Conservation (phyloP, 2,888 invertebrate genomes). For the Drosophila recens region DNA sequence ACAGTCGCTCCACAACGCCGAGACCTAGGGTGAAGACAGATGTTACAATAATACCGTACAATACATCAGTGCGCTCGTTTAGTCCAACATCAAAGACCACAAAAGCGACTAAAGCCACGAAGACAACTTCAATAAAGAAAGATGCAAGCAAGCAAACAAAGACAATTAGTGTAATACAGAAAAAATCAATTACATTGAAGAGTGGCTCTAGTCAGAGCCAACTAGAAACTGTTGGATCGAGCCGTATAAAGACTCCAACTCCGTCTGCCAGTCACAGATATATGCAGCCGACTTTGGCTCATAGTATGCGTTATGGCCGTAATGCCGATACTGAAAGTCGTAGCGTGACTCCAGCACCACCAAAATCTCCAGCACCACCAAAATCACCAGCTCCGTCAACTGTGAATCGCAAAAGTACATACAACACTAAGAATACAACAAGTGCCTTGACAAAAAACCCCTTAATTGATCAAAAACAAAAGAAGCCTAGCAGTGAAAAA, state of each 20-base stretch:
- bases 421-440: slow-evolving; percentile 52
- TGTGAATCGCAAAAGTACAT: slow-evolving; percentile 40
- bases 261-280: slow-evolving; percentile 85
- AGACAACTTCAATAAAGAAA: slow-evolving; percentile 20
- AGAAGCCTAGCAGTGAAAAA: slow-evolving; percentile 49
- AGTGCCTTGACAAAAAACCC: slow-evolving; percentile 65
- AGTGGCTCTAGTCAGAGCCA: slow-evolving; percentile 12
- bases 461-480: slow-evolving; percentile 54
- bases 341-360: slow-evolving; percentile 56
- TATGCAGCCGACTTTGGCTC: slow-evolving; percentile 88
- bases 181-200: slow-evolving; percentile 41
- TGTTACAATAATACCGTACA: slow-evolving; percentile 76
- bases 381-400: slow-evolving; percentile 69
- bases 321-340: slow-evolving; percentile 60
- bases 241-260: slow-evolving; percentile 65
- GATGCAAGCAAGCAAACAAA: slow-evolving; percentile 48
- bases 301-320: slow-evolving; percentile 86
- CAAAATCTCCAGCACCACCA: slow-evolving; percentile 71
- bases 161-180: slow-evolving; percentile 25
- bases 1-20: slow-evolving; percentile 74
- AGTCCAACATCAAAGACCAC: slow-evolving; percentile 63
- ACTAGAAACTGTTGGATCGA: slow-evolving; percentile 37
- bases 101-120: slow-evolving; percentile 36
- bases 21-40: slow-evolving; percentile 78
- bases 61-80: slow-evolving; percentile 65